phyloP scores from a whole-genome alignment of 2,888 invertebrate species.

The Tuberolachnus salignus region DNA sequence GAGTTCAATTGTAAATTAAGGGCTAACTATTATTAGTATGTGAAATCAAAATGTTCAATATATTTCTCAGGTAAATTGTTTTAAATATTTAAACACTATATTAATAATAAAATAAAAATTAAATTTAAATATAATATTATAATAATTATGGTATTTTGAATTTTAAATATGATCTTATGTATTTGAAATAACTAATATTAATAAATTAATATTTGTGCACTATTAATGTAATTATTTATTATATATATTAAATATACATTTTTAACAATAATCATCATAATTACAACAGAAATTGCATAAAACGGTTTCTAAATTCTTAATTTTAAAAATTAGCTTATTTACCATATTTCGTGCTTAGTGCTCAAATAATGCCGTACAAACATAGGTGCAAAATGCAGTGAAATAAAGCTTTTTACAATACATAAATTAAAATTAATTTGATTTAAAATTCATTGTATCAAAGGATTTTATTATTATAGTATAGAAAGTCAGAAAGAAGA shows the following conservation, averaged over 20 bases:
- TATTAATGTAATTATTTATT: not conserved
- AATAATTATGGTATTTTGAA: no score
- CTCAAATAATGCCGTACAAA: conserved; percentile 42
- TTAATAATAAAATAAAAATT: not conserved
- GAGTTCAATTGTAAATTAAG: no score
- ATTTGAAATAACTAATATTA: no score
- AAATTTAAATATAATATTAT: no score
- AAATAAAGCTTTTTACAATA: conserved; percentile 38
- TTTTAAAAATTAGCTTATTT: conserved; percentile 12
- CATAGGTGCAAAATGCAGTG: conserved; percentile 26
- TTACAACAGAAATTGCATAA: conserved; percentile 13
- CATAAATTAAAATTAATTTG: not conserved
- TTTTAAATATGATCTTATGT: no score
- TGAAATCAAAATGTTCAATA: not conserved
- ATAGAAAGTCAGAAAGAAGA: conserved; percentile 4
- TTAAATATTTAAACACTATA: not conserved
- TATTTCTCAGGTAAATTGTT: not conserved
- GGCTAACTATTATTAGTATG: not conserved
- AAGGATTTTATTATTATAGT: conserved; percentile 3
- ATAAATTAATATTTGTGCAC: no score
- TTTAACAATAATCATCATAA: not conserved
- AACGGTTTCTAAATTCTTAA: no score
- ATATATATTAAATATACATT: not conserved
- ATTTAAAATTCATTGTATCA: conserved; percentile 57
- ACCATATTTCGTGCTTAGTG: conserved; percentile 32